Conservation (phyloP, 2,888 invertebrate genomes). For the Marasmarcha lunaedactyla region DNA sequence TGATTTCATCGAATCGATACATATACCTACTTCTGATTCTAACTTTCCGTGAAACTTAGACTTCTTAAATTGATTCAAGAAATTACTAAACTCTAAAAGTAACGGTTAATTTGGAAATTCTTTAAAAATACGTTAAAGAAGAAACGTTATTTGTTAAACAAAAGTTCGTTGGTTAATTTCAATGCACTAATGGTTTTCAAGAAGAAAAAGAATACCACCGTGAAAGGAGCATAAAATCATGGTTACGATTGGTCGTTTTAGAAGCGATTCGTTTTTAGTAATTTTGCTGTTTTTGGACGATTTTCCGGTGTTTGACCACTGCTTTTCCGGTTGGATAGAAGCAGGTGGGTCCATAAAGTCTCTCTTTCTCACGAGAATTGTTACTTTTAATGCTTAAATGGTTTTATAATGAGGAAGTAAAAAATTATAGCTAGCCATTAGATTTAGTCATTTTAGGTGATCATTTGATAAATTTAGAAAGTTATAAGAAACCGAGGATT, state of each 20-base stretch:
- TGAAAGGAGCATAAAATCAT: slow-evolving; percentile 52
- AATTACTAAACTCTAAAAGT: too few species aligned
- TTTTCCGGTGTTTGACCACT: slow-evolving; percentile 63
- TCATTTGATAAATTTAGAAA: too few species aligned
- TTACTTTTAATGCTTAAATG: slow-evolving; percentile 33
- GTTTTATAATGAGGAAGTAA: slow-evolving; percentile 41
- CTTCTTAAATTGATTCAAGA: too few species aligned
- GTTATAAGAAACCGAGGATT: too few species aligned
- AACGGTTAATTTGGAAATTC: too few species aligned
- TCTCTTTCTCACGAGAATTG: slow-evolving; percentile 59
- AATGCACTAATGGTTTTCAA: slow-evolving; percentile 51
- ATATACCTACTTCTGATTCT: too few species aligned
- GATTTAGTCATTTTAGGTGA: slow-evolving; percentile 18
- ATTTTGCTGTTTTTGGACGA: slow-evolving; percentile 61
- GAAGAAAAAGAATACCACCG: slow-evolving; percentile 39
- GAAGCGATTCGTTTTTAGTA: slow-evolving; percentile 47
- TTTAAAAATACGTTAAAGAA: too few species aligned
- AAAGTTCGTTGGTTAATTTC: slow-evolving; percentile 40
- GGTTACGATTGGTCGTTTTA: slow-evolving; percentile 36
- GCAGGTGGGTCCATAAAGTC: slow-evolving; percentile 47
- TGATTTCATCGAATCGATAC: too few species aligned
- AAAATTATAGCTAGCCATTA: slow-evolving; percentile 31
- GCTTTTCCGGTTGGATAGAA: slow-evolving; percentile 55
- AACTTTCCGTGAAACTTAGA: too few species aligned
- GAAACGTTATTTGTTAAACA: slow-evolving; percentile 24